Percentiles rank a stretch among this genome's conserved stretches.
Conservation (phyloP, 2,113 vertebrate species). For the Larimichthys crocea region DNA sequence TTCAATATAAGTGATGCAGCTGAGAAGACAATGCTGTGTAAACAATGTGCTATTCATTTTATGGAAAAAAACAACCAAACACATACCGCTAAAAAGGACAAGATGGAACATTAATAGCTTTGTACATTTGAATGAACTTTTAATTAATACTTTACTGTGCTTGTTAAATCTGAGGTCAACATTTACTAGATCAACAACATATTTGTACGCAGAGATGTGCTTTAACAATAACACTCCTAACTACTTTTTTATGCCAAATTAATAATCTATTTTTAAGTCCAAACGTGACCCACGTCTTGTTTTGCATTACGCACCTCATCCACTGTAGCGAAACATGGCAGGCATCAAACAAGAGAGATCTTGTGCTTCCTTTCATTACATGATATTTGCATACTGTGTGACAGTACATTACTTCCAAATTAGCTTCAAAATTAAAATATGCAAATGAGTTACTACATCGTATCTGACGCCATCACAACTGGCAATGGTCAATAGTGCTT, state of each 20-base stretch:
- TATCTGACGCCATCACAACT: conserved; percentile 53
- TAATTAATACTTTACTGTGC: background rate
- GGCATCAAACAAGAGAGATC: conserved; percentile 50
- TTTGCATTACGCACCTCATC: conserved; percentile 36
- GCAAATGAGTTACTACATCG: conserved; percentile 63
- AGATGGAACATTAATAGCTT: background rate
- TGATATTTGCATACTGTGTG: conserved; percentile 66
- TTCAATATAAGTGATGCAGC: background rate
- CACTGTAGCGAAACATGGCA: conserved; percentile 45
- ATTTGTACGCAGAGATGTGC: background rate
- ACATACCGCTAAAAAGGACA: background rate
- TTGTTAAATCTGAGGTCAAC: background rate
- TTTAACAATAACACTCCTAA: background rate
- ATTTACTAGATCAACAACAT: background rate
- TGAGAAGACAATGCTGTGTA: background rate
- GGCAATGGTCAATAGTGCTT: conserved; percentile 36
- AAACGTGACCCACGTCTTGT: conserved; percentile 26
- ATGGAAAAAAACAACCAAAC: background rate
- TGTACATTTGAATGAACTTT: background rate
- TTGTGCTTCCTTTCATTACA: conserved; percentile 59
- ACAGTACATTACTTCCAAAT: conserved; percentile 72
- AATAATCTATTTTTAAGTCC: conserved; percentile 5
- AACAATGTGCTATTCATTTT: background rate
- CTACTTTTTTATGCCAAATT: conserved; percentile 8
- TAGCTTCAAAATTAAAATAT: conserved; percentile 77